A percentile compares a stretch with the other conserved stretches of the same genome.
Evolutionary conservation across 2,797 vertebrate genomes (phyloP).

Genomic region (Sebastes miniatus): DNA sequence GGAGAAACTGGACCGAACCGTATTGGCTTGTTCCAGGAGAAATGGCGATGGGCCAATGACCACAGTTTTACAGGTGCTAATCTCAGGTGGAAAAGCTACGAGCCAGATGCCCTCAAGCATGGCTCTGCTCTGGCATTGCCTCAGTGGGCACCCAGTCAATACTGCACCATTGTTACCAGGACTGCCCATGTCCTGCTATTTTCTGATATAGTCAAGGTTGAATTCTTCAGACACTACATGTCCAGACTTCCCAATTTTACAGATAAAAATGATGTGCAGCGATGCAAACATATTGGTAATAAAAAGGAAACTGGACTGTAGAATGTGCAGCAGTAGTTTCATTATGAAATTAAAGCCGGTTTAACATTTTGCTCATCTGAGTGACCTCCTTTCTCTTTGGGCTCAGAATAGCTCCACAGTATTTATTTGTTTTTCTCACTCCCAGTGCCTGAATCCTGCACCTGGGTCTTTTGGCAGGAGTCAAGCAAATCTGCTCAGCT

Average conservation of each 20-base stretch:
- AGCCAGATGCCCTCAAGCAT: conserved; percentile 40
- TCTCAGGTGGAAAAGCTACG: conserved; percentile 50
- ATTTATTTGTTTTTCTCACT: conserved; percentile 39
- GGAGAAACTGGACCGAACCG: background rate
- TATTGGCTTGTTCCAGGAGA: conserved; percentile 13
- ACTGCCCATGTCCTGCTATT: conserved; percentile 7
- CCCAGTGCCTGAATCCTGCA: conserved; percentile 21
- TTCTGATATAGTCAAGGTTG: conserved; percentile 10
- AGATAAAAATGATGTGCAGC: background rate
- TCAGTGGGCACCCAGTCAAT: conserved; percentile 39
- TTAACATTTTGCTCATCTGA: conserved; percentile 25
- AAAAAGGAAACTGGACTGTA: background rate
- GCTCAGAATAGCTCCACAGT: conserved; percentile 24
- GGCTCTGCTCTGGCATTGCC: conserved; percentile 28
- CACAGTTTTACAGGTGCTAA: conserved; percentile 35
- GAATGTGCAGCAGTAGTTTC: conserved; percentile 2
- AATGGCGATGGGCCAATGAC: conserved; percentile 44
- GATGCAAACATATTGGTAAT: background rate
- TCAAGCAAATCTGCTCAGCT: conserved; percentile 47
- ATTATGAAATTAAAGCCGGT: conserved; percentile 34
- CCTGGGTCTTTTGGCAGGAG: conserved; percentile 58
- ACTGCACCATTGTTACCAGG: conserved; percentile 1
- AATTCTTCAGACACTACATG: conserved; percentile 7
- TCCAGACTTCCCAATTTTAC: background rate
- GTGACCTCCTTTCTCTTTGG: conserved; percentile 40